These are phyloP conservation scores for Anguilla rostrata DNA, from an alignment of 2,113 vertebrate genomes.

Conservation along the genomic window DNA sequence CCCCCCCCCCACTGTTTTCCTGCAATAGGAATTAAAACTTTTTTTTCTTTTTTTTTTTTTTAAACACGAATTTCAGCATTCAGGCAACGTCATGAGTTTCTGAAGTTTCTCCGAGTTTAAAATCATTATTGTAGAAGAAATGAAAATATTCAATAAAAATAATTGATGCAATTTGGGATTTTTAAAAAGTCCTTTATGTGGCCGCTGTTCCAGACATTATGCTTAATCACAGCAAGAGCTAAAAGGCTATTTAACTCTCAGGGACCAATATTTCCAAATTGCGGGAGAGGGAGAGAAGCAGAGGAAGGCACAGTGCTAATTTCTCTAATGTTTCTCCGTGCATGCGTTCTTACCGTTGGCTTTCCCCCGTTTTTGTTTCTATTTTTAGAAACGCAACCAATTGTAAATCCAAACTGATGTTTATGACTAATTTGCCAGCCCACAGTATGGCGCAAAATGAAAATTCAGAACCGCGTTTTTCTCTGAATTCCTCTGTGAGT, in stretches of 20 bases:
- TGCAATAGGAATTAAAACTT: slow-evolving; percentile 25
- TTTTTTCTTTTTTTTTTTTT: neutral
- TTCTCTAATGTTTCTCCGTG: slow-evolving; percentile 58
- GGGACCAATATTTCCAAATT: slow-evolving; percentile 59
- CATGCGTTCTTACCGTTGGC: slow-evolving; percentile 51
- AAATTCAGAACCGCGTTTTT: slow-evolving; percentile 80
- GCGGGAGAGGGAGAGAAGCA: slow-evolving; percentile 38
- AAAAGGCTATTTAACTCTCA: slow-evolving; percentile 51
- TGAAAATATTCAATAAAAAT: slow-evolving; percentile 46
- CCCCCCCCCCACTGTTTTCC: neutral
- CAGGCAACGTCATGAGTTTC: neutral
- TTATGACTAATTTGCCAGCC: slow-evolving; percentile 78
- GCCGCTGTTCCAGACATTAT: slow-evolving; percentile 46
- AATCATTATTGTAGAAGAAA: slow-evolving; percentile 45
- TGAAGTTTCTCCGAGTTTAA: slow-evolving; percentile 6
- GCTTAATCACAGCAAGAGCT: slow-evolving; percentile 34
- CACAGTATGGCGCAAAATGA: slow-evolving; percentile 86
- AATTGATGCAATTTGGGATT: slow-evolving; percentile 59
- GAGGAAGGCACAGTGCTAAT: slow-evolving; percentile 55
- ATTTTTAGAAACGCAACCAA: slow-evolving; percentile 59
- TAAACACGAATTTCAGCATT: neutral
- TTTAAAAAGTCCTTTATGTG: slow-evolving; percentile 37
- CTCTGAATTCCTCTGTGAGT: slow-evolving; percentile 86
- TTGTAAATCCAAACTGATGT: slow-evolving; percentile 63
- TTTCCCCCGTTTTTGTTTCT: slow-evolving; percentile 55